These are phyloP conservation scores for Aurelia coerulea DNA, from an alignment of 30 jellyfish, hydroid and myxozoan species.

Conservation along the genomic window DNA sequence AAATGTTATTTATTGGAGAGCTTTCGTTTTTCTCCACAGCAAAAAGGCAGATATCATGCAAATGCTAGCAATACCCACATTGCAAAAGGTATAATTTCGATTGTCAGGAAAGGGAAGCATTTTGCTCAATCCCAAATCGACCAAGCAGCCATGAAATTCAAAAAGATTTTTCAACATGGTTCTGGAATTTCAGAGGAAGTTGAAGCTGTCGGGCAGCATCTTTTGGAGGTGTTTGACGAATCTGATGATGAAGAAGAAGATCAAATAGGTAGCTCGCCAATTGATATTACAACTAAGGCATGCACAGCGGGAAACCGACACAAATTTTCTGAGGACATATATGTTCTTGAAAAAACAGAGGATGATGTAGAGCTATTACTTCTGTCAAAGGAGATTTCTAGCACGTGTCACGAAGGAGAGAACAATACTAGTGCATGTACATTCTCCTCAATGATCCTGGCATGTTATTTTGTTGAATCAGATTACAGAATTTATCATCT, in stretches of 20 bases:
- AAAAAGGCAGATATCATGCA: slow-evolving; percentile 14
- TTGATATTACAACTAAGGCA: neutral
- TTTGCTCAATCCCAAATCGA: slow-evolving; percentile 8
- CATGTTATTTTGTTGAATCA: too few species aligned
- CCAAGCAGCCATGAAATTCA: slow-evolving; percentile 8
- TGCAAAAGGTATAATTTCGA: neutral
- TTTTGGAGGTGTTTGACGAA: slow-evolving; percentile 7
- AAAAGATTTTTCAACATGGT: neutral
- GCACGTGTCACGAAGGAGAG: neutral
- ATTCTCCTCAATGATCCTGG: too few species aligned
- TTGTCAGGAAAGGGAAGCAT: slow-evolving; percentile 10
- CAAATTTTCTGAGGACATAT: slow-evolving; percentile 5
- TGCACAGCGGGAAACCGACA: slow-evolving; percentile 1
- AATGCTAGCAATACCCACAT: neutral
- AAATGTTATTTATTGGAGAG: neutral
- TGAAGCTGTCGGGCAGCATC: neutral
- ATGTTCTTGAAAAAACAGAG: slow-evolving; percentile 8
- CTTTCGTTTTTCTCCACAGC: slow-evolving; percentile 5
- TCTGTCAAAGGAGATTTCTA: neutral
- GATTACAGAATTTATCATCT: too few species aligned
- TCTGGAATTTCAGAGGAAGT: neutral
- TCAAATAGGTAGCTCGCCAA: neutral
- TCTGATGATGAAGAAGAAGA: neutral
- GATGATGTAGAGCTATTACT: slow-evolving; percentile 3
- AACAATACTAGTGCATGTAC: too few species aligned